phyloP scores from a whole-genome alignment of 2,888 invertebrate species.

The Trichopoda pennipes region DNA sequence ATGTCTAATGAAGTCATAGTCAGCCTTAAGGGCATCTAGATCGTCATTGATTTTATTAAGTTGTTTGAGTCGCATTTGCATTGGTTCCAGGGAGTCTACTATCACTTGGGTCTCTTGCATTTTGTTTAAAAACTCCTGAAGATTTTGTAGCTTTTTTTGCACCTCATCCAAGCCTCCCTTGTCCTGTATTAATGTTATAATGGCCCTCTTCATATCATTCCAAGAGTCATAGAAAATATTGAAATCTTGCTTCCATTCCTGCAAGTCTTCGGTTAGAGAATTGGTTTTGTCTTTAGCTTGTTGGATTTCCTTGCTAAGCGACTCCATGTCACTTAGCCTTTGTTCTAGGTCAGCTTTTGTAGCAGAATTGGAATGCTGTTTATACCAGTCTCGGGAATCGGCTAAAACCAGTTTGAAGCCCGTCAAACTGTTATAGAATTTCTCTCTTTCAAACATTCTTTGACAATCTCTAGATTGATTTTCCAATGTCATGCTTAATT shows the following conservation, averaged over 20 bases:
- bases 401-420: slow-evolving; percentile 80
- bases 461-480: slow-evolving; percentile 74
- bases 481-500: slow-evolving; percentile 72
- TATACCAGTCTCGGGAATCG: slow-evolving; percentile 80
- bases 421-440: slow-evolving; percentile 79
- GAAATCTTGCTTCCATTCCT: slow-evolving; percentile 80
- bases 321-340: slow-evolving; percentile 80
- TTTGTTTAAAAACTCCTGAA: slow-evolving; percentile 74
- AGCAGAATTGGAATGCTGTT: slow-evolving; percentile 79
- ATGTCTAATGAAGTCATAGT: slow-evolving; percentile 73
- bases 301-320: slow-evolving; percentile 78
- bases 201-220: slow-evolving; percentile 80
- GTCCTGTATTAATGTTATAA: slow-evolving; percentile 79
- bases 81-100: slow-evolving; percentile 74
- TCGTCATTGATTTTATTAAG: slow-evolving; percentile 77
- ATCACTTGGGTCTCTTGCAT: slow-evolving; percentile 74
- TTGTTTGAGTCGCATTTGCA: slow-evolving; percentile 77
- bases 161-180: slow-evolving; percentile 82
- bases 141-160: slow-evolving; percentile 71
- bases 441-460: slow-evolving; percentile 77
- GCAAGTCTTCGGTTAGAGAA: slow-evolving; percentile 73
- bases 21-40: slow-evolving; percentile 72
- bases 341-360: slow-evolving; percentile 78
- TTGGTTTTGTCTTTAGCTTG: slow-evolving; percentile 75
- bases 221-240: slow-evolving; percentile 80